Evolutionary conservation across 2,797 vertebrate genomes (phyloP).

Genomic region (Cheirogaleus major): DNA sequence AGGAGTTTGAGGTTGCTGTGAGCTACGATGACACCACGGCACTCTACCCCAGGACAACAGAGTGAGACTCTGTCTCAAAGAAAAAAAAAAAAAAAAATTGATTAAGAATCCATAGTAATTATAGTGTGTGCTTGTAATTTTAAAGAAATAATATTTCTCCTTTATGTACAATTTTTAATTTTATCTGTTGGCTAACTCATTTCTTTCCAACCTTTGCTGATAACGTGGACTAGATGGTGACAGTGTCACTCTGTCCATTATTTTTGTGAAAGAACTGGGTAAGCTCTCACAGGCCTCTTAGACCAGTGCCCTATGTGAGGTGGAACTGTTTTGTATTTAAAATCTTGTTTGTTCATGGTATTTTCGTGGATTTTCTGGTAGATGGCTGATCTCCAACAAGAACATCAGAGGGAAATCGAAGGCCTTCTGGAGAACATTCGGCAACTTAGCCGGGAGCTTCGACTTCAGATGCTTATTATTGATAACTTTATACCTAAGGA

Average conservation of each 20-base stretch:
- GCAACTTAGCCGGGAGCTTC: constrained; percentile 96
- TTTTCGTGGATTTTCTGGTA: constrained; percentile 73
- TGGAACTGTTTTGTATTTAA: neutral
- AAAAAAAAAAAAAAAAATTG: neutral
- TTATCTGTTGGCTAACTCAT: neutral
- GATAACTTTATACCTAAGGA: constrained; percentile 99
- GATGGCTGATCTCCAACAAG: constrained; percentile 99
- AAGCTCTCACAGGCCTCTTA: neutral
- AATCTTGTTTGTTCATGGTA: neutral
- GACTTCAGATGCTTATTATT: constrained; percentile 98
- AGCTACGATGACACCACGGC: too few relatives aligned
- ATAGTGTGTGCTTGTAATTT: neutral
- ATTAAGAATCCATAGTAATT: constrained; percentile 1
- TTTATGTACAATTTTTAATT: constrained; percentile 9
- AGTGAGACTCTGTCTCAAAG: too few relatives aligned
- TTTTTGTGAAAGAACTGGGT: neutral
- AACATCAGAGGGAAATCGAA: constrained; percentile 98
- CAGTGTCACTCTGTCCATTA: neutral
- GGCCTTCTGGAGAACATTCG: constrained; percentile 97
- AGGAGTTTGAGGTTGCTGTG: too few relatives aligned
- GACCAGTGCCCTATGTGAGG: neutral
- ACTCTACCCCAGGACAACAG: too few relatives aligned
- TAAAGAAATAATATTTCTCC: constrained; percentile 18
- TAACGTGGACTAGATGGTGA: neutral
- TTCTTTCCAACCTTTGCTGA: neutral